Conservation (phyloP, 1,140 invertebrate species). For the Meteorus sp. region DNA sequence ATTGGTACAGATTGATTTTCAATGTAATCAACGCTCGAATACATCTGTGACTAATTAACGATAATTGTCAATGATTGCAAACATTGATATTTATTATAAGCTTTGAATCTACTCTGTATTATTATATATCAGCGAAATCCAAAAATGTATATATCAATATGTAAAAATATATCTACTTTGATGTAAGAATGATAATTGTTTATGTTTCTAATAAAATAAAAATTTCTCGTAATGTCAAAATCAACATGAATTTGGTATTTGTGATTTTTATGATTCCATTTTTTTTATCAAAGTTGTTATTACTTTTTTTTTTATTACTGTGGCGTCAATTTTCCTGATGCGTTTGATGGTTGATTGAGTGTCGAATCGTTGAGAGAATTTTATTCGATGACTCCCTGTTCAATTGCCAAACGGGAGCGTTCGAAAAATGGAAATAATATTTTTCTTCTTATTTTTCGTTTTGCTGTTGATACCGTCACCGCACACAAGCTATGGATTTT, state of each 20-base stretch:
- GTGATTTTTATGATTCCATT: too few species aligned
- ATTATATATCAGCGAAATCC: background rate
- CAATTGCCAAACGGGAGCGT: background rate
- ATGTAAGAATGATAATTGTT: background rate
- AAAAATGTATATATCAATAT: slow-evolving; percentile 6
- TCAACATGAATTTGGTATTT: too few species aligned
- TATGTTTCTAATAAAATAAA: slow-evolving; percentile 10
- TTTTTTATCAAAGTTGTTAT: background rate
- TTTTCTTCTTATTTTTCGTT: background rate
- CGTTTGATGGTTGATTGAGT: background rate
- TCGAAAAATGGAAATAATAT: slow-evolving; percentile 1
- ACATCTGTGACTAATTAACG: too few species aligned
- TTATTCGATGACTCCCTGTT: background rate
- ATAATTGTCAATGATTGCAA: background rate
- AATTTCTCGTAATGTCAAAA: background rate
- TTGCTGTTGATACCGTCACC: background rate
- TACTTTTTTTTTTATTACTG: background rate
- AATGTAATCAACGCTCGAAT: too few species aligned
- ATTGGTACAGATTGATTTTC: too few species aligned
- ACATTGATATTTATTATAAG: background rate
- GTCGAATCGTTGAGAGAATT: background rate
- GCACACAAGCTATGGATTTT: background rate
- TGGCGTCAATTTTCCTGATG: background rate
- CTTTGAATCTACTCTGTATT: background rate
- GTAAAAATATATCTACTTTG: background rate